Conservation (phyloP, 1,140 invertebrate species). For the Elysia chlorotica region DNA sequence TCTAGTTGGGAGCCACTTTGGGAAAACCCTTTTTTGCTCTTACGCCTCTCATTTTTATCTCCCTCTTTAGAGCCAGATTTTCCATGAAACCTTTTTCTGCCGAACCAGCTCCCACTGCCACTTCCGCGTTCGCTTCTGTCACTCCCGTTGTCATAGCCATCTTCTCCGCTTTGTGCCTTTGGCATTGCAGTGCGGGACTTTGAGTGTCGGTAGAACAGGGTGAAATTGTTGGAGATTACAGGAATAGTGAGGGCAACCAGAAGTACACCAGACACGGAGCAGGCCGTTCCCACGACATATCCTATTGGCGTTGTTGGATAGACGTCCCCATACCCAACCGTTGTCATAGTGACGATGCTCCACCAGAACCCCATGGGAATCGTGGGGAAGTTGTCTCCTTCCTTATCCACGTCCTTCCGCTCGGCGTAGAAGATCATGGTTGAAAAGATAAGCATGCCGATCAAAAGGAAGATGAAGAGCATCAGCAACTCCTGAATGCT, state of each 20-base stretch:
- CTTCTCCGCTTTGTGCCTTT: constrained; percentile 27
- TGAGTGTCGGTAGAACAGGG: constrained; percentile 55
- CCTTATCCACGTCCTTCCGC: constrained; percentile 62
- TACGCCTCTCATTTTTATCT: too few relatives aligned
- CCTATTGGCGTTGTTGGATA: constrained; percentile 65
- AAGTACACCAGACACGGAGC: constrained; percentile 53
- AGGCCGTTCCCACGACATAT: constrained; percentile 54
- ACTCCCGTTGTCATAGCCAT: too few relatives aligned
- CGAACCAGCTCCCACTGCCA: constrained; percentile 22
- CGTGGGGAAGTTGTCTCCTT: constrained; percentile 47
- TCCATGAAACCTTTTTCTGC: constrained; percentile 31
- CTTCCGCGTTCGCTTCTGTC: too few relatives aligned
- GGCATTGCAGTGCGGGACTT: constrained; percentile 38
- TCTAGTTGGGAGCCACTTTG: too few relatives aligned
- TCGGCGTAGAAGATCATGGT: constrained; percentile 98
- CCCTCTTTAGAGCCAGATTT: too few relatives aligned
- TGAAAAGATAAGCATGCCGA: constrained; percentile 97
- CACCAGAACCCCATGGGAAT: constrained; percentile 66
- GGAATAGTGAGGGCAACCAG: constrained; percentile 57
- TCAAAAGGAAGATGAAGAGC: constrained; percentile 94
- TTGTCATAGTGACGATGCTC: constrained; percentile 68
- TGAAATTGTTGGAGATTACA: constrained; percentile 59
- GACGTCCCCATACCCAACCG: constrained; percentile 64
- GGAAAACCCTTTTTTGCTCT: too few relatives aligned
- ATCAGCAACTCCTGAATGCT: constrained; percentile 65